Evolutionary conservation across 2,888 invertebrate species (phyloP), one percentile per base, ranked within the genome.

Genomic region (Harpalus rufipes): DNA sequence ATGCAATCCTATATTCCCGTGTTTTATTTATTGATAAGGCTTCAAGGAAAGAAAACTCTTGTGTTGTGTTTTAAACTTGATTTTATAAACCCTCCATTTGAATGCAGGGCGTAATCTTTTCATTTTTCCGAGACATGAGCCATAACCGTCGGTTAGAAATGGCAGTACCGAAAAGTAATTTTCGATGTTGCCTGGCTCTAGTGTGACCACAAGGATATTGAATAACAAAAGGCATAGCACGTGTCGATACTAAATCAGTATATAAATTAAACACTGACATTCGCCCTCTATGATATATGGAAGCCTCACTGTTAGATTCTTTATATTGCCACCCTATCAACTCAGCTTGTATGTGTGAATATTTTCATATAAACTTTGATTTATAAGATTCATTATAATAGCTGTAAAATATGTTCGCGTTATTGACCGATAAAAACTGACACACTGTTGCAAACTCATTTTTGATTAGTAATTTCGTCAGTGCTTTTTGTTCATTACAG

Each of bases 181-280:
- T 16, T 16, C 61, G 61, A 14, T 16, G 61, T 61, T 51, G 61
- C 61, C 10, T 61, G n/a, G 16, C n/a, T 51, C 44, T 51, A 8
- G 44, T 51, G 44, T 51, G 44, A 51, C 18, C 16, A 61, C 18
- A 61, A 61, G 61, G 10, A 68, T 68, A 68, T 68, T 68, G 25
- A 68, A 68, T 68, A 68, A 68, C 68, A 68, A 68, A 68, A 68
- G 68, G 25, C 61, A 61, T 32, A 6, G 68, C 68, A 68, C 68
- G 68, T 68, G 68, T 68, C 68, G 68, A 68, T 68, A 32, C 68
- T 68, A 68, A 68, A 68, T 68, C 68, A 25, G 68, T 68, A 25
- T 32, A 68, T 68, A 68, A 68, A 68, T 68, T 68, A 68, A 68
- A 25, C 8, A 68, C 25, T 68, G 32, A 68, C 68, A n/a, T 68